Base-by-base conservation (phyloP, 2,113 vertebrate species). In the Sceloporus tristichus region DNA sequence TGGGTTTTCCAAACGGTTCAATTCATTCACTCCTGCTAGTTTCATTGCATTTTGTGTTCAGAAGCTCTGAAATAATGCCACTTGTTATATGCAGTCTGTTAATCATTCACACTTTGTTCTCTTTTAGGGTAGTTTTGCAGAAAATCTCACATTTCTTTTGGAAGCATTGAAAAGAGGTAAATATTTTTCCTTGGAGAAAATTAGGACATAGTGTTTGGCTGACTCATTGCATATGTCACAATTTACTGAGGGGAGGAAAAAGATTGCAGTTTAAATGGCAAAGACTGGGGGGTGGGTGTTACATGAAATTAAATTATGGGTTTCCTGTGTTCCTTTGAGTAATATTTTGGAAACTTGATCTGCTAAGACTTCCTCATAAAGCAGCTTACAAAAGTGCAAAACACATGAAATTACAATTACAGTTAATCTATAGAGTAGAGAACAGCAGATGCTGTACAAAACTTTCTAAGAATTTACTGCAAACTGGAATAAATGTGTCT, bases 141-240 rank as follows among this genome's bases (percentile, higher is more conserved):
- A 99, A 95, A 99, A 99, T 84, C 96, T 99, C 85, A 93, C 93
- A 0, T 99, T 99, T 94, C 97, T 99, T 27, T 95, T 99, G 62
- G 98, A 99, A 93, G 98, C 98, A 1, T 94, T 99, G 80, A 98
- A 97, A 95, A 99, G 95, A 97, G 99, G 99, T 99, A 88, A 94
- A 65, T 80, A 56, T 79, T 74, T n/a, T 87, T 70, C 7, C 4
- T 29, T 19, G 40, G 56, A 27, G 42, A 9, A 5, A 54, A 77
- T 40, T 78, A 75, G 54, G 23, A 70, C 38, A 88, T 5, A 70
- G 66, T 82, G 1, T 74, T 21, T 48, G 21, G 10, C 29, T 74
- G 40, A 54, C 29, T 70, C 19, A 65, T 48, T 87, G 38, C 29
- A 65, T n/a, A 40, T 66, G 65, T 42, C 42, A 75, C 21, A 74